Base-by-base conservation (phyloP, 2,113 vertebrate genomes). In the Ictalurus punctatus region DNA sequence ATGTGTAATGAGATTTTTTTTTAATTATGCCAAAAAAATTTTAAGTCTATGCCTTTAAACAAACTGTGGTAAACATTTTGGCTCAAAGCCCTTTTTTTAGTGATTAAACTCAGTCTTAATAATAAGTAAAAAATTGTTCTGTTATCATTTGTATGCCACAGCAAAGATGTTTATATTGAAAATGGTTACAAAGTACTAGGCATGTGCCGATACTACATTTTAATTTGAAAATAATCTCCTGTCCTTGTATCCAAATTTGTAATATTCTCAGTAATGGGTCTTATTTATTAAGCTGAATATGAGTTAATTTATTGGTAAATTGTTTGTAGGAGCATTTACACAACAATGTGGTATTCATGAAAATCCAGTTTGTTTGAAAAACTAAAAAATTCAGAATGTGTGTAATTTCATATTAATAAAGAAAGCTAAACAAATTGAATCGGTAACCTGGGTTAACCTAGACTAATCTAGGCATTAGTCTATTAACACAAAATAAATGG, bases 21-120 rank as follows among this genome's bases (percentile, higher is more conserved):
- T 85, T 71, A 48, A 67, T n/a, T 61, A 85, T 58, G 40, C 44
- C 52, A 17, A 30, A 56, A 54, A 3, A 23, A 9, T 52, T 54
- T 58, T 19, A 82, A 23, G 17, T 82, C 80, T 59, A 23, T 37
- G 80, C 56, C 59, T 82, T 82, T 82, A 88, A 88, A 87, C 44
- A 85, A 91, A 92, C 94, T 95, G 95, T 95, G 94, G 94, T 95
- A 94, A 65, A 79, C 17, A 16, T 90, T 84, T 67, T 83, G 86
- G 90, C 73, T 87, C 48, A 71, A 54, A 65, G 23, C 87, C 73
- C 34, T 80, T 89, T 83, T 83, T 74, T 52, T 25, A 63, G 52
- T 63, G 54, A 80, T 84, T 34, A 30, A 65, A 19, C 37, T 37
- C 6, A 78, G 7, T 44, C 19, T 80, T 37, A 79, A 80, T 44